Evolutionary conservation across 2,113 vertebrate genomes (phyloP), one percentile per base, ranked within the genome.

Genomic region (Chauna torquata): DNA sequence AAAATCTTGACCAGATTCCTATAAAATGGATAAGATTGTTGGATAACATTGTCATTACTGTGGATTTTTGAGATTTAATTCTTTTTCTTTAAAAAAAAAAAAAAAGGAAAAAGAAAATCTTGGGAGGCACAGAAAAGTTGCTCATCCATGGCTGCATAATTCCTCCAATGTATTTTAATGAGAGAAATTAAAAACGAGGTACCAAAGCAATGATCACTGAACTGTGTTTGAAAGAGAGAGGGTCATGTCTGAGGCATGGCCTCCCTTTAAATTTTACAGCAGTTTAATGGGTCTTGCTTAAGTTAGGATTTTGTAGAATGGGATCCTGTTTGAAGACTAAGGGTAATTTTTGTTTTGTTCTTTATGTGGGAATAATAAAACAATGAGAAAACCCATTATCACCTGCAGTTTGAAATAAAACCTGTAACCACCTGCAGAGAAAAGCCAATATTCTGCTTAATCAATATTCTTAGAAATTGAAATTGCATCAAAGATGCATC

Each of bases 391-490:
- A 49, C 12, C 38, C 27, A 59, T 84, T 85, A 45, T 79, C 61
- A 45, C 65, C 69, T 82, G 78, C 44, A 49, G 57, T 11, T 86
- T 50, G 74, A 82, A 89, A 85, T 79, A 57, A 61, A 76, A 38
- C 36, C n/a, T 85, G 40, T 80, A 91, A 36, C 24, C 28, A 87
- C 45, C 25, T 44, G 13, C 16, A 20, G 34, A 38, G 49, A 89
- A 74, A 92, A 87, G n/a, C 57, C 76, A 93, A 71, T 92, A 65
- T 69, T 61, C 57, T 82, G 59, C 72, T 64, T 92, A 82, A 93
- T 93, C 40, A 49, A 15, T 88, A 9, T 58, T 76, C 42, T 93
- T 82, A 77, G 91, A 80, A 89, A 80, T 14, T 61, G 57, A 85
- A 82, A 30, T 85, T 28, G 34, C 61, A 61, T 64, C 40, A 76